phyloP scores from a whole-genome alignment of 2,888 invertebrate species.

The Ptilodon capucinus region DNA sequence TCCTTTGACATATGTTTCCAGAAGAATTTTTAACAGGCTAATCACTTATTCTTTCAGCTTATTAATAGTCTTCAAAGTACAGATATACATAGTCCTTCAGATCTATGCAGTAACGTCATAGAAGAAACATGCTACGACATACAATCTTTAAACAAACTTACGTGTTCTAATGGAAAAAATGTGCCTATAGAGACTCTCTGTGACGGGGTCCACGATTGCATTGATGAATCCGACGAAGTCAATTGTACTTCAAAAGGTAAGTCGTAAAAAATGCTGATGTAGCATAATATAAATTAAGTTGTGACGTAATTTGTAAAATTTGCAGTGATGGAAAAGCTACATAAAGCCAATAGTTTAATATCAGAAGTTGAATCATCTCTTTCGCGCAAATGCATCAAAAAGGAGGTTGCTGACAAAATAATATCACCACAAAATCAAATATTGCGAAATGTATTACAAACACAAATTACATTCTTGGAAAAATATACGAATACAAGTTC shows the following conservation, averaged over 20 bases:
- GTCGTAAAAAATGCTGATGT: background rate
- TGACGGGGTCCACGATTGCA: slow-evolving; percentile 54
- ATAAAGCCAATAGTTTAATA: slow-evolving; percentile 40
- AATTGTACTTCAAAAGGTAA: slow-evolving; percentile 55
- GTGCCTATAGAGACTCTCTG: slow-evolving; percentile 54
- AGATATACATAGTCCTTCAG: background rate
- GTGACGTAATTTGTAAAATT: slow-evolving; percentile 11
- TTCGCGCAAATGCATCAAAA: slow-evolving; percentile 41
- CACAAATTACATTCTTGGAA: slow-evolving; percentile 46
- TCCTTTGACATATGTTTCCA: too few species aligned
- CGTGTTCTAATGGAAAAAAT: slow-evolving; percentile 43
- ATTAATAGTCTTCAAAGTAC: too few species aligned
- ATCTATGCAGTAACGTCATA: slow-evolving; percentile 33
- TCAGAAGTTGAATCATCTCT: slow-evolving; percentile 38
- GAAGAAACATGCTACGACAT: slow-evolving; percentile 46
- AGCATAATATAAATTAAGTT: too few species aligned
- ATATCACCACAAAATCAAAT: slow-evolving; percentile 41
- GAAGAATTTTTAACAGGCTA: background rate
- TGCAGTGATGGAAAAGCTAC: slow-evolving; percentile 48
- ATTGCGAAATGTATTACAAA: slow-evolving; percentile 41
- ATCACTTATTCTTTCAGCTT: too few species aligned
- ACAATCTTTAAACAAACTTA: slow-evolving; percentile 43
- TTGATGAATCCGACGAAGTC: slow-evolving; percentile 56
- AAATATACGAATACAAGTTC: slow-evolving; percentile 22
- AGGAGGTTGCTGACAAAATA: slow-evolving; percentile 23